These are phyloP conservation scores for Hydriomena furcata DNA, from an alignment of 2,888 invertebrate genomes.

Conservation along the genomic window DNA sequence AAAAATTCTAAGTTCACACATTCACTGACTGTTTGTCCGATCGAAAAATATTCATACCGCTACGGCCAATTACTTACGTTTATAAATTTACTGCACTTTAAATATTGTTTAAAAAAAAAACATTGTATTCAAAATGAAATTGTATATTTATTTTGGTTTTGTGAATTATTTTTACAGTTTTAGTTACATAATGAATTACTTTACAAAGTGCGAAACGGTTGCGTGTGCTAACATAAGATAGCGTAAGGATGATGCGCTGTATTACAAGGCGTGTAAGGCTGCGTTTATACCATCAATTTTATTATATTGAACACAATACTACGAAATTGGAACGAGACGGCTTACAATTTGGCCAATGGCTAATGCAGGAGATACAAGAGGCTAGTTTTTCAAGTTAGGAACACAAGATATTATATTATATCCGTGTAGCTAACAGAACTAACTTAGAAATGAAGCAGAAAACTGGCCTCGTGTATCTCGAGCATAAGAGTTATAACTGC, in stretches of 20 bases:
- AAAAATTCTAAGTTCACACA: not conserved
- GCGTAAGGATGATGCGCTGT: conserved; percentile 19
- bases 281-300: conserved; percentile 6
- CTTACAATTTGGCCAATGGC: no score
- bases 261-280: conserved; percentile 42
- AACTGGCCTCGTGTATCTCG: no score
- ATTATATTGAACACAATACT: not conserved
- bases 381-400: no score
- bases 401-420: no score
- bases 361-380: no score
- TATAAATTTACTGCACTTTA: conserved; percentile 10
- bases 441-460: no score
- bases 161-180: conserved; percentile 16
- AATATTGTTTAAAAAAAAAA: not conserved
- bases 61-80: conserved; percentile 17
- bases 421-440: no score
- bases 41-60: not conserved
- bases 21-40: conserved; percentile 11
- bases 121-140: conserved; percentile 4
- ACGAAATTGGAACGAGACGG: not conserved
- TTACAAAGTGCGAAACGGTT: conserved; percentile 12
- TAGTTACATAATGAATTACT: conserved; percentile 21
- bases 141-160: conserved; percentile 9
- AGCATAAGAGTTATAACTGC: no score
- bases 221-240: conserved; percentile 19